Evolutionary conservation across 2,113 vertebrate species (phyloP).

Genomic region (Campylorhamphus procurvoides): DNA sequence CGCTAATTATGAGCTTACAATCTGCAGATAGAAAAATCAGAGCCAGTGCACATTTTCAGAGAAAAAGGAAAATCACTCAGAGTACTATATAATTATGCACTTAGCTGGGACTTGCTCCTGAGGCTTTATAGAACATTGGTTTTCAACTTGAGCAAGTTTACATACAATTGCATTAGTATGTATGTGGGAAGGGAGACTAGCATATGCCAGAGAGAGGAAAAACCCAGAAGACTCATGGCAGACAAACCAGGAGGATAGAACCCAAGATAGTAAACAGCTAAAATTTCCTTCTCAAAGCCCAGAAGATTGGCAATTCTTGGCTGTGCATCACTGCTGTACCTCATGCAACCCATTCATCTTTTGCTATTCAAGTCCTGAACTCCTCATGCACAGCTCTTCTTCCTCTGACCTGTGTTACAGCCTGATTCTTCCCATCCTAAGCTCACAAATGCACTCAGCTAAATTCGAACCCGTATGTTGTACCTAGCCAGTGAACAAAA

Average conservation of each 20-base stretch:
- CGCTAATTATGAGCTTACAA: slow-evolving; percentile 80
- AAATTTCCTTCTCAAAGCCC: not conserved
- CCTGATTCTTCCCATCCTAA: not conserved
- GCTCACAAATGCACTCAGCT: not conserved
- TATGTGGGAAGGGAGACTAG: not conserved
- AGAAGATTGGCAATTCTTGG: not conserved
- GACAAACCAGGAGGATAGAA: not conserved
- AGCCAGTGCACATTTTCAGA: slow-evolving; percentile 77
- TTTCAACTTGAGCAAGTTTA: slow-evolving; percentile 51
- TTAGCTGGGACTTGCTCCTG: slow-evolving; percentile 70
- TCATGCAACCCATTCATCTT: not conserved
- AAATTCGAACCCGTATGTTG: not conserved
- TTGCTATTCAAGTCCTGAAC: not conserved
- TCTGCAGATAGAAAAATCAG: slow-evolving; percentile 82
- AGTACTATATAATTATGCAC: slow-evolving; percentile 79
- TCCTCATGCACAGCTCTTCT: not conserved
- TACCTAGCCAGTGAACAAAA: not conserved
- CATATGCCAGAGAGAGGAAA: not conserved
- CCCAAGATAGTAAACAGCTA: not conserved
- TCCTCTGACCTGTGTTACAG: not conserved
- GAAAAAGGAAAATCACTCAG: slow-evolving; percentile 78
- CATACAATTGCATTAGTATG: not conserved
- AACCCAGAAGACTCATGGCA: not conserved
- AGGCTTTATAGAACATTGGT: slow-evolving; percentile 61
- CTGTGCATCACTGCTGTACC: not conserved